Conservation (phyloP, 2,888 invertebrate species). For the Aporophyla nigra region DNA sequence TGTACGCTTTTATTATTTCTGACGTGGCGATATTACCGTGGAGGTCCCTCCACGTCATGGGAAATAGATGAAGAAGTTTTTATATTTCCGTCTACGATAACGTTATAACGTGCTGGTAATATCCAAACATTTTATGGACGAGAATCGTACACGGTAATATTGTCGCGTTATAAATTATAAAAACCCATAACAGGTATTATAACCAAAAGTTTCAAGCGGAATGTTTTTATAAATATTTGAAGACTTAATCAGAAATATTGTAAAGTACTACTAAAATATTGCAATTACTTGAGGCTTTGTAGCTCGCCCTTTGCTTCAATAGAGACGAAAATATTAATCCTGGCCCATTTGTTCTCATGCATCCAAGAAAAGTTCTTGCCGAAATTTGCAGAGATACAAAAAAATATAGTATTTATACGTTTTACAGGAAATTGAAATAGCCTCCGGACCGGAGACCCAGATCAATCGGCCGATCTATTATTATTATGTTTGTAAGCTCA, state of each 20-base stretch:
- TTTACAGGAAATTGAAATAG: conserved; percentile 51
- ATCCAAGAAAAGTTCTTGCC: conserved; percentile 22
- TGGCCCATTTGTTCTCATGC: conserved; percentile 11
- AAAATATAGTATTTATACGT: conserved; percentile 43
- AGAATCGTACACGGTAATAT: no score
- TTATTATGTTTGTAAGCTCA: conserved; percentile 29
- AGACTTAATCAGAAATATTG: conserved; percentile 5
- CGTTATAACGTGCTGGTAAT: no score
- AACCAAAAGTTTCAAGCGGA: background rate
- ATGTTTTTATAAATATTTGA: conserved; percentile 8
- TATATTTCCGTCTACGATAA: no score
- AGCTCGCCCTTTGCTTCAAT: conserved; percentile 2
- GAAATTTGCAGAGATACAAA: background rate
- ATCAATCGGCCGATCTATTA: conserved; percentile 30
- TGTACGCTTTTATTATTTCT: background rate
- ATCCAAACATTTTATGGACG: no score
- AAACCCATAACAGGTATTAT: background rate
- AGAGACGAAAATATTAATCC: conserved; percentile 28
- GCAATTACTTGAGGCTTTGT: conserved; percentile 26
- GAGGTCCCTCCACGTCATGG: no score
- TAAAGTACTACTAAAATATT: background rate
- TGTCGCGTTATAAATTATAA: no score
- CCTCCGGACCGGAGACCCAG: conserved; percentile 23
- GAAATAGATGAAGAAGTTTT: no score
- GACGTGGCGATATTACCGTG: no score